Evolutionary conservation across 2,888 invertebrate genomes (phyloP), one percentile per base, ranked within the genome.

Genomic region (Aphodius sticticus): DNA sequence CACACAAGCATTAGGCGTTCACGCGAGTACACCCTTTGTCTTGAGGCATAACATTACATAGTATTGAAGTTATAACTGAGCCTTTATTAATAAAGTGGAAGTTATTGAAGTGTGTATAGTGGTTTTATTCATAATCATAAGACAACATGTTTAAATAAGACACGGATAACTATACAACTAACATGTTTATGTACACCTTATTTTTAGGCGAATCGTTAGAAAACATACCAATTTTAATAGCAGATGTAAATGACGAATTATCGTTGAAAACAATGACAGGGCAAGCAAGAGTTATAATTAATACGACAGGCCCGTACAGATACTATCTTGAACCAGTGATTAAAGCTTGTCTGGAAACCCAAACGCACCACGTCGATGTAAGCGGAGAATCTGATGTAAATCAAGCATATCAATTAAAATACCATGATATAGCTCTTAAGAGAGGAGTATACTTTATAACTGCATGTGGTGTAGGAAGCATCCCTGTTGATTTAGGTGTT

Each of bases 391-490:
- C 97, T 0, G 93, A 94, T 90, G 88, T 85, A 80, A 87, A 88
- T 84, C 88, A 88, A 82, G 82, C 76, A 16, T 84, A 87, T 78
- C 96, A 97, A 86, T 88, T 97, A 79, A 91, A 95, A 83, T 97
- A 98, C 88, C 90, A 95, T 84, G 91, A 93, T 80, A 87, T 89
- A 74, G 97, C 97, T 0, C 90, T 93, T 84, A 93, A 96, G 84
- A 94, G 94, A 6, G 95, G 95, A 15, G 92, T 97, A 3, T 97
- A 95, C 88, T 91, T 99, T 7, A 90, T 99, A 37, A 96, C 96
- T 83, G 95, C 98, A 0, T 98, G 98, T 90, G 99, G 99, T 53
- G 96, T 96, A 88, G 99, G 98, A 89, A 95, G 96, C 86, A 94
- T 99, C 83, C 98, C 98, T 15, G 92, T 93, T 76, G 99, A 99